phyloP scores from a whole-genome alignment of 2,113 vertebrate species.

The Myanophis thanlyinensis region DNA sequence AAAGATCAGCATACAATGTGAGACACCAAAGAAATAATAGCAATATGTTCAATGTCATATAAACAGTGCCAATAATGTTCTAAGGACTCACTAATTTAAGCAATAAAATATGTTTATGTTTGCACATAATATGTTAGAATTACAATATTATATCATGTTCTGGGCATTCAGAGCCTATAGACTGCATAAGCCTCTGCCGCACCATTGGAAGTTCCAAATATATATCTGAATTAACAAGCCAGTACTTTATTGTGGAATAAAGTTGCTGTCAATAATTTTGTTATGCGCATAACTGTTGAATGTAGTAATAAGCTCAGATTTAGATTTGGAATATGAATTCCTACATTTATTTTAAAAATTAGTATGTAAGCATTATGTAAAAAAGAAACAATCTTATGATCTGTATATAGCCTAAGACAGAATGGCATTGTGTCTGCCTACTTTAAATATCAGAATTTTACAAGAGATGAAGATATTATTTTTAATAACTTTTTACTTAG shows the following conservation, averaged over 20 bases:
- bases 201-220: neutral
- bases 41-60: neutral
- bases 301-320: neutral
- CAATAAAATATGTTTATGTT: neutral
- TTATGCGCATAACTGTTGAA: neutral
- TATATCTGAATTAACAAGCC: neutral
- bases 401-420: neutral
- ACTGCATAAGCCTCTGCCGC: neutral
- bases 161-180: neutral
- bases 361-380: neutral
- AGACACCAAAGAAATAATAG: neutral
- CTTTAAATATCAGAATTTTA: neutral
- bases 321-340: neutral
- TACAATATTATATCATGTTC: neutral
- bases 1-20: slow-evolving; percentile 1
- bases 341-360: neutral
- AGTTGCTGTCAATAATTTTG: neutral
- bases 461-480: neutral
- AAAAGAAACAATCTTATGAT: neutral
- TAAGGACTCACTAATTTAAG: neutral
- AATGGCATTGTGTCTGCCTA: neutral
- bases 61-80: neutral
- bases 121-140: neutral
- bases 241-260: neutral
- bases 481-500: neutral